These are phyloP conservation scores for Disparrhopalites patrizii DNA, from an alignment of 2,888 invertebrate genomes.

Conservation along the genomic window DNA sequence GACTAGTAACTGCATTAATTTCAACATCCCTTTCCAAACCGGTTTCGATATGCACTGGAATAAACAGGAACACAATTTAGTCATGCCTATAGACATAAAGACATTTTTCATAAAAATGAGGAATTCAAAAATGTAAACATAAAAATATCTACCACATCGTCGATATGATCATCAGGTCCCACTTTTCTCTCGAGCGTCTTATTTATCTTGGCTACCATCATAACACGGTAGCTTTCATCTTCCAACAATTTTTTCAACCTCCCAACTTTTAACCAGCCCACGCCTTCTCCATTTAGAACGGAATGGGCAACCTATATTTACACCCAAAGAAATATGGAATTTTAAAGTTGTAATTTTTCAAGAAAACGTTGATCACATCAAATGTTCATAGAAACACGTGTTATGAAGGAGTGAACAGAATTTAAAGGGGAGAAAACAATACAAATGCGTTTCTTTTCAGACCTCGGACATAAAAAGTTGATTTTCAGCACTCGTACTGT, in stretches of 20 bases:
- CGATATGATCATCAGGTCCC: conserved; percentile 92
- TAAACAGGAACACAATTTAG: neutral
- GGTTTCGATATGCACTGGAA: conserved; percentile 77
- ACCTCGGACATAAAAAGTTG: conserved; percentile 90
- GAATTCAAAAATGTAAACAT: no score
- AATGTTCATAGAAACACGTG: neutral
- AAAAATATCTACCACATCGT: conserved; percentile 85
- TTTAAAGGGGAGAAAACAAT: neutral
- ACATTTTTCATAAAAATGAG: no score
- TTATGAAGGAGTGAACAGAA: neutral
- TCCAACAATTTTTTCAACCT: conserved; percentile 94
- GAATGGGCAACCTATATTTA: conserved; percentile 65
- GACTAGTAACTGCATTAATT: conserved; percentile 86
- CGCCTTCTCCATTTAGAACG: conserved; percentile 86
- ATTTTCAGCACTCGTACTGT: conserved; percentile 76
- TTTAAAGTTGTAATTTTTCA: neutral
- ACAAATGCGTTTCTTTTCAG: neutral
- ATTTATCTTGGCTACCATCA: conserved; percentile 92
- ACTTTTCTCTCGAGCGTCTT: conserved; percentile 87
- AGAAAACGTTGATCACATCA: neutral
- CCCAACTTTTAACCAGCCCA: conserved; percentile 93
- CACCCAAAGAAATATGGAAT: neutral
- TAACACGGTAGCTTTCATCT: conserved; percentile 95
- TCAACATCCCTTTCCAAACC: conserved; percentile 95
- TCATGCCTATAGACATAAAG: no score